These are phyloP conservation scores for Chironex yamaguchii DNA, from an alignment of 30 jellyfish, hydroid and myxozoan species.

Conservation along the genomic window DNA sequence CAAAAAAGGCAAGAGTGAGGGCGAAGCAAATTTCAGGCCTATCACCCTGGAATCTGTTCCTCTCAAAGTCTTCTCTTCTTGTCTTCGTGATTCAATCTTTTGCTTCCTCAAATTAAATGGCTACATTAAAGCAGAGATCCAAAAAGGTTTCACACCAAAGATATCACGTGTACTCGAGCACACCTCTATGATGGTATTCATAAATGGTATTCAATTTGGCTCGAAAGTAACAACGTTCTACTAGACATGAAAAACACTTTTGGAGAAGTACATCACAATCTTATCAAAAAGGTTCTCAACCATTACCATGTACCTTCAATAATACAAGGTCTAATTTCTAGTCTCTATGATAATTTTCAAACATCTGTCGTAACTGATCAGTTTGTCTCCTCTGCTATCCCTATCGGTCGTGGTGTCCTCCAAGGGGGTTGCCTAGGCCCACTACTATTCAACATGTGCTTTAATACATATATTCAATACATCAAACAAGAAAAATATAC, in stretches of 20 bases:
- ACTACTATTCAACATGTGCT: too few species aligned
- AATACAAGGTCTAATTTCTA: not conserved
- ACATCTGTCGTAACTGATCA: not conserved
- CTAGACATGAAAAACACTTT: not conserved
- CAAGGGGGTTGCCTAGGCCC: slow-evolving; percentile 1
- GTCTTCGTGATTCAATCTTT: not conserved
- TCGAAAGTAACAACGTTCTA: too few species aligned
- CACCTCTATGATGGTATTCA: not conserved
- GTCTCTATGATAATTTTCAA: not conserved
- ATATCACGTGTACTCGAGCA: not conserved
- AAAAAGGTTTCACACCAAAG: not conserved
- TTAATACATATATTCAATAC: too few species aligned
- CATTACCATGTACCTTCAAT: not conserved
- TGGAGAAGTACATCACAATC: not conserved
- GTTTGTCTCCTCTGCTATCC: not conserved
- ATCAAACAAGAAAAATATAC: slow-evolving; percentile 9
- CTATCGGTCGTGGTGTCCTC: too few species aligned
- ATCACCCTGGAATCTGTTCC: not conserved
- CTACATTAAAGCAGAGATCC: not conserved
- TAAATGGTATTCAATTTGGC: too few species aligned
- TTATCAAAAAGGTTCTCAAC: not conserved
- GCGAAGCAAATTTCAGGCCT: not conserved
- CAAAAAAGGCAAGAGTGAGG: not conserved
- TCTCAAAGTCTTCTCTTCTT: not conserved
- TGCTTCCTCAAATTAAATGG: not conserved